phyloP scores from a whole-genome alignment of 2,888 invertebrate genomes.

The Acronicta psi region DNA sequence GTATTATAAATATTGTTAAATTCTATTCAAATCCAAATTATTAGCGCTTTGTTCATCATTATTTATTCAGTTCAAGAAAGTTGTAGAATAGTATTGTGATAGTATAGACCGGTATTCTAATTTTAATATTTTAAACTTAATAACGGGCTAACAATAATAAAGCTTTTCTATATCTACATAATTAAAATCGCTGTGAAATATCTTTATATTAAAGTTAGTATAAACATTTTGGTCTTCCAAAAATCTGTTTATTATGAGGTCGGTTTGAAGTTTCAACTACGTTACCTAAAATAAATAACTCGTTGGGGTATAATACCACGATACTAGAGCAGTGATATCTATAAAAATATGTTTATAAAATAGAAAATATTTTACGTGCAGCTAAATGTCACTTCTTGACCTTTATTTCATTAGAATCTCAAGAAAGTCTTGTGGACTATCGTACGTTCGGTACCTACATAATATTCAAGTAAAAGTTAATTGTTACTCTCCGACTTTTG shows the following conservation, averaged over 20 bases:
- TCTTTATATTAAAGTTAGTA: neutral
- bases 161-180: neutral
- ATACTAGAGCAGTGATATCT: neutral
- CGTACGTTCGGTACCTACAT: neutral
- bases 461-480: neutral
- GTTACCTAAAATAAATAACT: conserved; percentile 37
- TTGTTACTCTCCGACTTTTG: neutral
- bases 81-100: too few relatives aligned
- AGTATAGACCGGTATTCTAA: too few relatives aligned
- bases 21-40: neutral
- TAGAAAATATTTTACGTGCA: neutral
- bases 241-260: conserved; percentile 11
- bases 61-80: too few relatives aligned
- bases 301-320: neutral
- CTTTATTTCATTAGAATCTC: neutral
- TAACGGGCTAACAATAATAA: too few relatives aligned
- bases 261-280: conserved; percentile 13
- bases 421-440: too few relatives aligned
- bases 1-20: conserved; percentile 6
- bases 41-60: neutral
- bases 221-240: conserved; percentile 17
- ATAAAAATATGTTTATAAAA: neutral
- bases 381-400: neutral
- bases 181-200: neutral
- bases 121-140: too few relatives aligned